Conservation (phyloP, 2,797 vertebrate species). For the Percopsis omiscomaycus region DNA sequence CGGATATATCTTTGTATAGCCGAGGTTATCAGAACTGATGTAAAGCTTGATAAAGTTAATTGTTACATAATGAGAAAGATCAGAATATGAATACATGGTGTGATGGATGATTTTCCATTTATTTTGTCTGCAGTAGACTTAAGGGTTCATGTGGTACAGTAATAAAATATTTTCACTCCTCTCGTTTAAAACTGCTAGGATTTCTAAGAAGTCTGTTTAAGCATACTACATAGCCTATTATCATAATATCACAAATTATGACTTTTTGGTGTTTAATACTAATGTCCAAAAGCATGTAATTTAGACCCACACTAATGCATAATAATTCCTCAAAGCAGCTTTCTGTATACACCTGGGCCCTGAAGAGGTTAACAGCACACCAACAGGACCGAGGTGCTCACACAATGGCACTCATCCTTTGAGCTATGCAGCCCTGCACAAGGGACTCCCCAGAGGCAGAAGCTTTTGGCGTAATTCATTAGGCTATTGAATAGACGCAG, state of each 20-base stretch:
- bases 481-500: slow-evolving; percentile 67
- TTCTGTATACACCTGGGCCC: slow-evolving; percentile 24
- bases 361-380: slow-evolving; percentile 37
- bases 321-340: not conserved
- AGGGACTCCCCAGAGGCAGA: slow-evolving; percentile 63
- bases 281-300: no score
- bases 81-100: not conserved
- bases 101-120: not conserved
- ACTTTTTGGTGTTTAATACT: no score
- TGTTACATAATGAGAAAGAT: slow-evolving; percentile 3
- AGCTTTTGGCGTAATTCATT: slow-evolving; percentile 64
- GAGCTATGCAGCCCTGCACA: slow-evolving; percentile 44
- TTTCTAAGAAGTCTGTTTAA: no score
- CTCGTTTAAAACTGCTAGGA: no score
- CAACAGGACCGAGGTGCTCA: slow-evolving; percentile 26
- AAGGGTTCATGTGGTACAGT: not conserved
- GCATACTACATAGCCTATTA: slow-evolving; percentile 2
- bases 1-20: slow-evolving; percentile 1
- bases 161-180: no score
- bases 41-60: not conserved
- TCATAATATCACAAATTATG: slow-evolving; percentile 7
- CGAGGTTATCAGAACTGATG: not conserved
- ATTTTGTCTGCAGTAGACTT: not conserved
- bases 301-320: slow-evolving; percentile 6
- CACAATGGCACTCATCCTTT: slow-evolving; percentile 63